A percentile compares a stretch with the other conserved stretches of the same genome.
Conservation (phyloP, 2,113 vertebrate species). For the Furnarius figulus region DNA sequence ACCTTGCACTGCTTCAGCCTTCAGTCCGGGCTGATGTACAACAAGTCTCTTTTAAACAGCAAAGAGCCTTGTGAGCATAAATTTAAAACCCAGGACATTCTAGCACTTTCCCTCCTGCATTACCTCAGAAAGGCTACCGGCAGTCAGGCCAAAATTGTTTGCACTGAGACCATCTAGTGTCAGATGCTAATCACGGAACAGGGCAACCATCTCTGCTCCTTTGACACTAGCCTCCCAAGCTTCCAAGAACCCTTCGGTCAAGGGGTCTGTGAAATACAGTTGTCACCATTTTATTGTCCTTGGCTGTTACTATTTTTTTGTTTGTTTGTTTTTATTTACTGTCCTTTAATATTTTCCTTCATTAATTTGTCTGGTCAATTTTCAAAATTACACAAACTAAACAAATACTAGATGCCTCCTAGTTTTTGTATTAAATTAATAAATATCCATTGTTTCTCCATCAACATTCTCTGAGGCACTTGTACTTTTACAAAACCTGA, state of each 20-base stretch:
- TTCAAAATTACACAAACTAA: neutral
- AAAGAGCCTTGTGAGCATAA: neutral
- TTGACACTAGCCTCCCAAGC: neutral
- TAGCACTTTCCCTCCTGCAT: neutral
- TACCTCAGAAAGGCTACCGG: neutral
- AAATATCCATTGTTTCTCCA: neutral
- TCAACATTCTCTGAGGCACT: neutral
- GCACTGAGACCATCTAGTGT: neutral
- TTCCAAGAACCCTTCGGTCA: neutral
- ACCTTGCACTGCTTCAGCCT: neutral
- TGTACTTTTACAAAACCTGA: neutral
- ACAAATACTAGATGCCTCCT: neutral
- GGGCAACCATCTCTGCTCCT: neutral
- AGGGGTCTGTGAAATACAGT: neutral
- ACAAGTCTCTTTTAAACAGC: neutral
- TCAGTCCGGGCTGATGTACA: neutral
- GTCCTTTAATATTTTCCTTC: neutral
- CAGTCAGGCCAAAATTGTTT: neutral
- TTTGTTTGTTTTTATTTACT: neutral
- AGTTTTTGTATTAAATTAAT: neutral
- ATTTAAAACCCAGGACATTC: neutral
- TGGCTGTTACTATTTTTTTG: neutral
- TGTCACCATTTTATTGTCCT: neutral
- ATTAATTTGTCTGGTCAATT: neutral
- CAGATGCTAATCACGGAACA: neutral